These are phyloP conservation scores for Hydrozoanthus gracilis DNA, from an alignment of 92 coral and sea anemone species.

Conservation along the genomic window DNA sequence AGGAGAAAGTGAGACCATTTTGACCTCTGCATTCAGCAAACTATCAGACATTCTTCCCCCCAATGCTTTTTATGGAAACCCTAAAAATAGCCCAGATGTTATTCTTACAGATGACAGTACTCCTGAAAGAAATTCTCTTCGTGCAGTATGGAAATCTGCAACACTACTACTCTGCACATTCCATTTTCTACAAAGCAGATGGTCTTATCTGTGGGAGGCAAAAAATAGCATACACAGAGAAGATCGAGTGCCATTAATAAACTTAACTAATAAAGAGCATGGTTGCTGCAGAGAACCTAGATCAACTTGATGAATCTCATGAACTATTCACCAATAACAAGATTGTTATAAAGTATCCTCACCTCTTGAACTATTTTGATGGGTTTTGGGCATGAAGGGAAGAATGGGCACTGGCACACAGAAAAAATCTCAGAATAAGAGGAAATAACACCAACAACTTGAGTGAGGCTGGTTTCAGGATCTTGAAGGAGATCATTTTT, in stretches of 20 bases:
- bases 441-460: constrained; percentile 34
- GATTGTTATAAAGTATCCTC: not conserved
- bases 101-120: constrained; percentile 21
- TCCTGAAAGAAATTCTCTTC: constrained; percentile 7
- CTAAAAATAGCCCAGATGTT: not conserved
- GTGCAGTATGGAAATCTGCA: not conserved
- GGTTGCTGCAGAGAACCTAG: constrained; percentile 43
- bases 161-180: constrained; percentile 18
- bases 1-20: constrained; percentile 6
- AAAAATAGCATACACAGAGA: constrained; percentile 26
- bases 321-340: not conserved
- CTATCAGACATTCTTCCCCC: constrained; percentile 41
- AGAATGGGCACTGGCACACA: constrained; percentile 8
- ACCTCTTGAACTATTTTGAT: not conserved
- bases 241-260: constrained; percentile 11
- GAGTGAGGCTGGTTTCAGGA: constrained; percentile 45
- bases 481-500: constrained; percentile 47
- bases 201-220: constrained; percentile 41
- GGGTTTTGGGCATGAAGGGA: not conserved
- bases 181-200: constrained; percentile 44
- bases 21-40: constrained; percentile 27
- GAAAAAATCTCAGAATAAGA: not conserved
- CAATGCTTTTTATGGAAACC: constrained; percentile 38
- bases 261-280: constrained; percentile 27
- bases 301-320: constrained; percentile 4